Conservation (phyloP, 2,797 vertebrate genomes). For the Gambusia yucatana region DNA sequence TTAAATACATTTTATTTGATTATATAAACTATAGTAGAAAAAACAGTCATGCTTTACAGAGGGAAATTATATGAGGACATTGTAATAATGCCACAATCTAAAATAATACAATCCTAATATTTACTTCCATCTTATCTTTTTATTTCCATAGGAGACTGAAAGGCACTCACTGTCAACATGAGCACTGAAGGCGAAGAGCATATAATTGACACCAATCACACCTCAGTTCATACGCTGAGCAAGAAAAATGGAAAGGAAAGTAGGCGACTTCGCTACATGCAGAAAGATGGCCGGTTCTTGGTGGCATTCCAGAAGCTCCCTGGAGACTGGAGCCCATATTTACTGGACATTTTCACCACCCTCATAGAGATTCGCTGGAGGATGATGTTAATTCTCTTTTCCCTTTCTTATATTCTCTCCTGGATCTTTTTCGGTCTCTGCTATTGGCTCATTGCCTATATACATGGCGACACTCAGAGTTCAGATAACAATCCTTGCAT, state of each 20-base stretch:
- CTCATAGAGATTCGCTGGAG: conserved; percentile 96
- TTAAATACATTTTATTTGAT: background rate
- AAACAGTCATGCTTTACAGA: background rate
- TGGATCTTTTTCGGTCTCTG: conserved; percentile 91
- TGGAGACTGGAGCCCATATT: conserved; percentile 88
- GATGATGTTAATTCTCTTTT: conserved; percentile 91
- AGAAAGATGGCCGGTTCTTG: conserved; percentile 91
- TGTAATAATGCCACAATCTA: background rate
- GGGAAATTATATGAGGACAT: background rate
- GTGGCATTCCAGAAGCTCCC: conserved; percentile 88
- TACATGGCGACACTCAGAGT: conserved; percentile 83
- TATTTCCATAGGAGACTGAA: conserved; percentile 37
- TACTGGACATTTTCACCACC: conserved; percentile 94
- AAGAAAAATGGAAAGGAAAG: conserved; percentile 19
- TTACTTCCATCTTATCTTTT: background rate
- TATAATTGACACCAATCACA: conserved; percentile 55
- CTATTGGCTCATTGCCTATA: conserved; percentile 92
- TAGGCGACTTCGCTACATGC: conserved; percentile 77
- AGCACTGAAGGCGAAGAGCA: conserved; percentile 38
- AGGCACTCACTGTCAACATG: conserved; percentile 43
- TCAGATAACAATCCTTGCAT: conserved; percentile 80
- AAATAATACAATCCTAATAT: background rate
- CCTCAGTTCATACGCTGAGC: conserved; percentile 58
- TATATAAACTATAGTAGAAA: background rate
- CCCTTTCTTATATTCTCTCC: conserved; percentile 92